A percentile compares a stretch with the other conserved stretches of the same genome.
These are phyloP conservation scores for Eubasilissa splendida DNA, from an alignment of 2,888 invertebrate genomes.

Conservation along the genomic window DNA sequence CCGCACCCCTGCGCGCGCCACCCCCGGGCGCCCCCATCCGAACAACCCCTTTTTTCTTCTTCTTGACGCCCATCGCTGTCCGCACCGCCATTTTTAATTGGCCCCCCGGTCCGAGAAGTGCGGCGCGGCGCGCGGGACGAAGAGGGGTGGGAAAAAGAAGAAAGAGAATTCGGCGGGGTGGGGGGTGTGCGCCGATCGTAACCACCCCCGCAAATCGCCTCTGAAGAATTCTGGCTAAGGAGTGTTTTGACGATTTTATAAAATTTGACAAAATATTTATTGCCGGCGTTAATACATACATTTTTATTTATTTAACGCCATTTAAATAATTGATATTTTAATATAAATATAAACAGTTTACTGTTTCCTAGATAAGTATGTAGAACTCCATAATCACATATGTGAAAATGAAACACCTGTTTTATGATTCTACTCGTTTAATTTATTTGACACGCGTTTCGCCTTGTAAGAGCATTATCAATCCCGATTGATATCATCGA, in stretches of 20 bases:
- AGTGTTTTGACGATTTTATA: slow-evolving; percentile 11
- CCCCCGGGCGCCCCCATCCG: slow-evolving; percentile 22
- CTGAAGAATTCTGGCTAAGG: slow-evolving; percentile 19
- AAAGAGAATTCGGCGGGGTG: slow-evolving; percentile 26
- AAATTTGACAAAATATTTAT: neutral
- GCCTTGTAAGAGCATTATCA: too few relatives aligned
- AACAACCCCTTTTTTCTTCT: slow-evolving; percentile 47
- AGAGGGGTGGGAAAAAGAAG: slow-evolving; percentile 26
- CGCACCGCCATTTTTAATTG: slow-evolving; percentile 59
- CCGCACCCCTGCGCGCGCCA: neutral
- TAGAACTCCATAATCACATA: too few relatives aligned
- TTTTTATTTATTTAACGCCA: too few relatives aligned
- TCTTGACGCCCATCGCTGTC: slow-evolving; percentile 51
- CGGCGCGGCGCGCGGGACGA: slow-evolving; percentile 20
- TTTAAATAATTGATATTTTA: too few relatives aligned
- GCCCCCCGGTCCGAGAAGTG: slow-evolving; percentile 52
- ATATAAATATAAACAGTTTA: too few relatives aligned
- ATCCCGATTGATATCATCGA: too few relatives aligned
- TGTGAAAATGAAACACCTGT: too few relatives aligned
- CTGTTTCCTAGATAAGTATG: too few relatives aligned
- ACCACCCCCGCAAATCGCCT: slow-evolving; percentile 32
- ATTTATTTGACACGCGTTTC: too few relatives aligned
- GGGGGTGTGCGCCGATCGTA: neutral
- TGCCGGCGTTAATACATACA: too few relatives aligned
- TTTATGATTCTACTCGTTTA: too few relatives aligned